A percentile compares a stretch with the other conserved stretches of the same genome.
phyloP scores from a whole-genome alignment of 2,797 vertebrate genomes.

The Sphenodon punctatus region DNA sequence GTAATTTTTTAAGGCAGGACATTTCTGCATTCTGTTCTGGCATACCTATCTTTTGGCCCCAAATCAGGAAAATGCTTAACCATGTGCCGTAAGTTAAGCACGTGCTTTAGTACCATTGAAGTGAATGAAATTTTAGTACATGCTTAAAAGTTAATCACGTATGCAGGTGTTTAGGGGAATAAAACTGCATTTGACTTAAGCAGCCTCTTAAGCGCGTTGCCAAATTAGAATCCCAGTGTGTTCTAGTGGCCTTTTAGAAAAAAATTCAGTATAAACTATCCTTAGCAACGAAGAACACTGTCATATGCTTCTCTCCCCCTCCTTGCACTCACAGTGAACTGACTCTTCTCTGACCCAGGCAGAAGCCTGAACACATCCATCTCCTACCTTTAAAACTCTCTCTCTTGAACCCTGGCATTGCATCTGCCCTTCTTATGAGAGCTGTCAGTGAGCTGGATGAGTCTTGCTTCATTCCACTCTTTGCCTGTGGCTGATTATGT shows the following conservation, averaged over 20 bases:
- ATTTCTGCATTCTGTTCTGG: neutral
- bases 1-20: neutral
- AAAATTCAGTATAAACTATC: neutral
- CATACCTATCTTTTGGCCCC: neutral
- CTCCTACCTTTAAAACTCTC: neutral
- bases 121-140: no score
- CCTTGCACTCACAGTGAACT: neutral
- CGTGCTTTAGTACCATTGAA: neutral
- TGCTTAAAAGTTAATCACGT: neutral
- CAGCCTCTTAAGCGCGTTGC: neutral
- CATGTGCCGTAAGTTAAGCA: neutral
- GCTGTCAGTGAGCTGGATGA: neutral
- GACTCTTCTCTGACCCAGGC: neutral
- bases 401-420: neutral
- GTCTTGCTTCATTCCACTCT: neutral
- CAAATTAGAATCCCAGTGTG: neutral
- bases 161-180: neutral
- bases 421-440: neutral
- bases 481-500: neutral
- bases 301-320: neutral
- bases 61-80: neutral
- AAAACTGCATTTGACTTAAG: fast-evolving
- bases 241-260: neutral
- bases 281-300: neutral
- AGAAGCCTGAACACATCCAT: neutral